Conservation (phyloP, 2,797 vertebrate species). For the Coregonus suidteri region DNA sequence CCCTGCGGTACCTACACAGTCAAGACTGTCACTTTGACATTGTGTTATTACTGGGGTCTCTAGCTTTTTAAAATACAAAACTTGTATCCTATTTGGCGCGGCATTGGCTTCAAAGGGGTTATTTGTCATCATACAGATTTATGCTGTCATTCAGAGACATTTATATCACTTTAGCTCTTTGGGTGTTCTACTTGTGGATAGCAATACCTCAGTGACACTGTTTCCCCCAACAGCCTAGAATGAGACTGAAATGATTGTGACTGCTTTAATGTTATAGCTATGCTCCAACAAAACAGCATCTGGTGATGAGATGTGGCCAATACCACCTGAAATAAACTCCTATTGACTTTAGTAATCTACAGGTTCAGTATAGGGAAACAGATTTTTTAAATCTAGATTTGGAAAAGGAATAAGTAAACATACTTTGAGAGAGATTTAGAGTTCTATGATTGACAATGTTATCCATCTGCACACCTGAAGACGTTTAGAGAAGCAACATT, state of each 20-base stretch:
- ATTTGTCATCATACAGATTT: conserved; percentile 80
- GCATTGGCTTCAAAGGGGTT: conserved; percentile 74
- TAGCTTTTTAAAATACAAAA: conserved; percentile 69
- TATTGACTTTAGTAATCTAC: neutral
- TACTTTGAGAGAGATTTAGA: neutral
- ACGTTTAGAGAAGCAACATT: too few relatives aligned
- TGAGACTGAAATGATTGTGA: conserved; percentile 54
- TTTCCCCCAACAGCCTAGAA: conserved; percentile 38
- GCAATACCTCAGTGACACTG: conserved; percentile 56
- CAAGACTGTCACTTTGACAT: conserved; percentile 73
- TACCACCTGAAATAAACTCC: conserved; percentile 29
- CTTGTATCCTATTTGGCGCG: conserved; percentile 71
- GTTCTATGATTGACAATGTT: too few relatives aligned
- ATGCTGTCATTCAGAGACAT: conserved; percentile 77
- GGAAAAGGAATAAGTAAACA: neutral
- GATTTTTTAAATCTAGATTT: neutral
- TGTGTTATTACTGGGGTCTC: conserved; percentile 51
- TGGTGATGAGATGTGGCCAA: conserved; percentile 51
- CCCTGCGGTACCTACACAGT: conserved; percentile 56
- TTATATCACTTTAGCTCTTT: conserved; percentile 78
- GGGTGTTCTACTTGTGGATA: conserved; percentile 62
- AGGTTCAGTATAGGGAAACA: neutral
- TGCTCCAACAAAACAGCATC: conserved; percentile 46
- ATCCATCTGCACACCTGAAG: too few relatives aligned
- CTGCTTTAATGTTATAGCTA: conserved; percentile 57